Conservation (phyloP, 2,797 vertebrate genomes). For the Antrozous pallidus region DNA sequence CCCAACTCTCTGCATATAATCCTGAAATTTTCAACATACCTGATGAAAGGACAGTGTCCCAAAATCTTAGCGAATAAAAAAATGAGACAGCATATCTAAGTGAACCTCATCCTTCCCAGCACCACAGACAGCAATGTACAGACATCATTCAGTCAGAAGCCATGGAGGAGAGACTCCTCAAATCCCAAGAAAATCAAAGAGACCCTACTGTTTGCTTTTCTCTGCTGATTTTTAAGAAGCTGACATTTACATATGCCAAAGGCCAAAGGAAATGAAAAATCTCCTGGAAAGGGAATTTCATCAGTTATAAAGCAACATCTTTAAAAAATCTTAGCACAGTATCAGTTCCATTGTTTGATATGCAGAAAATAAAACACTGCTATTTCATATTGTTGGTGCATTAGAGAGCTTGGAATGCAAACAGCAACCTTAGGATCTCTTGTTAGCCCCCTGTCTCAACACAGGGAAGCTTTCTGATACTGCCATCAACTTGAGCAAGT, state of each 20-base stretch:
- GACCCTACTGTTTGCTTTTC: constrained; percentile 68
- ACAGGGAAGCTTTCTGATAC: constrained; percentile 51
- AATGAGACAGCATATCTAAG: constrained; percentile 56
- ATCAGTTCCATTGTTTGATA: constrained; percentile 56
- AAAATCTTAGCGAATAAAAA: constrained; percentile 65
- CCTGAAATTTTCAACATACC: constrained; percentile 56
- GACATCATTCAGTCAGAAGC: constrained; percentile 56
- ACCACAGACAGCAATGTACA: constrained; percentile 42
- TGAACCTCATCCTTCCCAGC: constrained; percentile 50
- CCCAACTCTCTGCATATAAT: background rate
- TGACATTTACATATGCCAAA: constrained; percentile 72
- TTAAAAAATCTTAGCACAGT: constrained; percentile 65
- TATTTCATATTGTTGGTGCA: constrained; percentile 41
- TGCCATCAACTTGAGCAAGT: constrained; percentile 75
- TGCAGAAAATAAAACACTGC: constrained; percentile 48
- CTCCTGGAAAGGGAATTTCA: constrained; percentile 53
- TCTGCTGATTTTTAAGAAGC: constrained; percentile 67
- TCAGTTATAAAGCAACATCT: constrained; percentile 60
- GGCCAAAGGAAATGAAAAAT: constrained; percentile 70
- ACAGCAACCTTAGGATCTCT: constrained; percentile 24
- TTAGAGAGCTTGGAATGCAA: constrained; percentile 42
- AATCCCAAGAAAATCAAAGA: constrained; percentile 72
- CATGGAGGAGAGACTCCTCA: constrained; percentile 57
- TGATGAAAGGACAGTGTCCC: constrained; percentile 51
- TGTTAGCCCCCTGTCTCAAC: background rate